Conservation (phyloP, 2,113 vertebrate genomes). For the Corythornis vintsioides region DNA sequence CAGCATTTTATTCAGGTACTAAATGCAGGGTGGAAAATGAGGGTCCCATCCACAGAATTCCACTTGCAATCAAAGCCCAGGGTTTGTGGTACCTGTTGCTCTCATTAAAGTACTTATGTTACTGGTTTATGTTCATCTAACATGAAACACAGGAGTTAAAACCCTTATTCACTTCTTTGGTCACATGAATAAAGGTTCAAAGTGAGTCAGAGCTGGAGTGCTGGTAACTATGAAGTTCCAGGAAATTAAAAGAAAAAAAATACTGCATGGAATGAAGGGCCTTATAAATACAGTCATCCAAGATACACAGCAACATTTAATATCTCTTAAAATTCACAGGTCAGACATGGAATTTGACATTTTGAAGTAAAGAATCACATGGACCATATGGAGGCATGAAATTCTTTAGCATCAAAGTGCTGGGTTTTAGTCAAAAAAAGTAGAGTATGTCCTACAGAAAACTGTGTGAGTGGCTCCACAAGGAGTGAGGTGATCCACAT, state of each 20-base stretch:
- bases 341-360: not conserved
- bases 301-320: not conserved
- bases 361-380: not conserved
- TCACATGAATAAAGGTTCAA: not conserved
- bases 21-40: not conserved
- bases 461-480: not conserved
- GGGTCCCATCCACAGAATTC: not conserved
- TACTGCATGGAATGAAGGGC: not conserved
- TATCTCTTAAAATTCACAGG: not conserved
- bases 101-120: not conserved
- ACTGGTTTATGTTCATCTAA: not conserved
- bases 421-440: not conserved
- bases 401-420: not conserved
- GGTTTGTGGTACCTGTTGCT: not conserved
- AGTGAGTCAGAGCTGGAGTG: not conserved
- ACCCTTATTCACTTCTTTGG: not conserved
- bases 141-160: not conserved
- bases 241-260: not conserved
- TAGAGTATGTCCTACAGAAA: not conserved
- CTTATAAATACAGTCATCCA: not conserved
- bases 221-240: not conserved
- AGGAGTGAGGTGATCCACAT: not conserved
- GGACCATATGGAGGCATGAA: accelerated
- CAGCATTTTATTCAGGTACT: not conserved
- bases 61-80: not conserved